Conservation (phyloP, 2,888 invertebrate genomes). For the Crematogaster levior region DNA sequence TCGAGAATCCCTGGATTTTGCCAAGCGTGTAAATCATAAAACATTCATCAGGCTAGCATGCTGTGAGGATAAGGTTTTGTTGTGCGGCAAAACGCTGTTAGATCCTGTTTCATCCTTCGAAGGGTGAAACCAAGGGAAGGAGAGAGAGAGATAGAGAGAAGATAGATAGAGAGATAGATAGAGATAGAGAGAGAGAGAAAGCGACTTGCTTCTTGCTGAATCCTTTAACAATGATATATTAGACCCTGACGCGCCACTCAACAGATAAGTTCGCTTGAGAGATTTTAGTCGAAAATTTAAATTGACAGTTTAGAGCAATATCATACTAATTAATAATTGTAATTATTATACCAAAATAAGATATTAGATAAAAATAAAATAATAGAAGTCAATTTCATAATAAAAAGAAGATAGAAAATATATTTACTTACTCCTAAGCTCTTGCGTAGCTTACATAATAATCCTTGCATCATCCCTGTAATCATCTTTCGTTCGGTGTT, state of each 20-base stretch:
- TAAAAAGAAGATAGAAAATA: background rate
- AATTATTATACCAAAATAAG: background rate
- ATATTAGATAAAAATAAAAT: too few relatives aligned
- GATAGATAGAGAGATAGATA: too few relatives aligned
- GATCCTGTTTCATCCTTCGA: conserved; percentile 39
- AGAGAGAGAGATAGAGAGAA: background rate
- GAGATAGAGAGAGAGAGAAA: background rate
- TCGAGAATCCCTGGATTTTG: conserved; percentile 24
- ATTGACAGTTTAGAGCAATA: background rate
- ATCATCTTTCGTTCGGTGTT: background rate
- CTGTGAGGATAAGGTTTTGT: conserved; percentile 31
- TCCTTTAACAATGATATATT: conserved; percentile 28
- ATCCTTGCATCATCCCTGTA: background rate
- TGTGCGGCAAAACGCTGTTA: conserved; percentile 8
- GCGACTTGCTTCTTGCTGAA: conserved; percentile 11
- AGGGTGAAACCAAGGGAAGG: background rate
- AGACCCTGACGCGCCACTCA: conserved; percentile 18
- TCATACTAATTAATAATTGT: background rate
- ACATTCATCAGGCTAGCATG: conserved; percentile 38
- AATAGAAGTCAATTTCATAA: background rate
- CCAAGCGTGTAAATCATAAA: conserved; percentile 47
- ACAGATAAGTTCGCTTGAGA: conserved; percentile 33
- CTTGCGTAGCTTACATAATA: background rate
- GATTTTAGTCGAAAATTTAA: conserved; percentile 11
- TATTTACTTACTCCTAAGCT: background rate